Evolutionary conservation across 2,888 invertebrate species (phyloP).

Genomic region (Drosophila maculinotata): DNA sequence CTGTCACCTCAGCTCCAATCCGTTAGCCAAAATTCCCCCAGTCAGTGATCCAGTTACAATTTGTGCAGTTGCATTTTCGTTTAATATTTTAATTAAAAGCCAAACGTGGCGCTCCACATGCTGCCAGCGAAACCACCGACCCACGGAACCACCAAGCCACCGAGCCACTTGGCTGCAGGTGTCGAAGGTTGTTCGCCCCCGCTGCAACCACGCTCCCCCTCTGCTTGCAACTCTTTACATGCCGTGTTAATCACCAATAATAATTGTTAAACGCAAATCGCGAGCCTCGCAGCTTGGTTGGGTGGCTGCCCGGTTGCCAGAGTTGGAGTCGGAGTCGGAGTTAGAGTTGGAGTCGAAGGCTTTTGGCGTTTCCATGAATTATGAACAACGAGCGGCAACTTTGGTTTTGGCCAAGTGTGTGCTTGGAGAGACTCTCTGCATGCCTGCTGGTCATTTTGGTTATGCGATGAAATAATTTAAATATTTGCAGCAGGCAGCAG

Average conservation of each 20-base stretch:
- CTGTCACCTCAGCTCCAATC: background rate
- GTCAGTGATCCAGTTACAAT: constrained; percentile 53
- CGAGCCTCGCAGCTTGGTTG: constrained; percentile 41
- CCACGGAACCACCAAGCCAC: constrained; percentile 7
- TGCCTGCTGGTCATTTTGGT: constrained; percentile 76
- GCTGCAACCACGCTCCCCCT: constrained; percentile 10
- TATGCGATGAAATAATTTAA: constrained; percentile 80
- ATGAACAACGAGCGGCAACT: constrained; percentile 55
- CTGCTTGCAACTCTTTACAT: constrained; percentile 63
- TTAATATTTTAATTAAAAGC: constrained; percentile 77
- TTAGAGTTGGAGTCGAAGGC: constrained; percentile 31
- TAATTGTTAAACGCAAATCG: constrained; percentile 80
- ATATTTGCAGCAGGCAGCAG: constrained; percentile 68
- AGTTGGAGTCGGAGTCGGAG: background rate
- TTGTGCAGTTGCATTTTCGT: constrained; percentile 76
- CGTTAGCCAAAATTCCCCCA: constrained; percentile 5
- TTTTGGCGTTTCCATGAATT: constrained; percentile 72
- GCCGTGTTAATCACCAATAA: constrained; percentile 81
- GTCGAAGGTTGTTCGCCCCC: constrained; percentile 72
- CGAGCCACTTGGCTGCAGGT: constrained; percentile 64
- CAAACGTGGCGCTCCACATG: constrained; percentile 75
- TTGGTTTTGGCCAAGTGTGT: constrained; percentile 10
- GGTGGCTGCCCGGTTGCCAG: constrained; percentile 29
- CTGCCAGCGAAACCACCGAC: constrained; percentile 34
- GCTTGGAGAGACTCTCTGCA: constrained; percentile 37